Evolutionary conservation across 2,888 invertebrate species (phyloP), one percentile per base, ranked within the genome.

Genomic region (Tenthredo mesomela): DNA sequence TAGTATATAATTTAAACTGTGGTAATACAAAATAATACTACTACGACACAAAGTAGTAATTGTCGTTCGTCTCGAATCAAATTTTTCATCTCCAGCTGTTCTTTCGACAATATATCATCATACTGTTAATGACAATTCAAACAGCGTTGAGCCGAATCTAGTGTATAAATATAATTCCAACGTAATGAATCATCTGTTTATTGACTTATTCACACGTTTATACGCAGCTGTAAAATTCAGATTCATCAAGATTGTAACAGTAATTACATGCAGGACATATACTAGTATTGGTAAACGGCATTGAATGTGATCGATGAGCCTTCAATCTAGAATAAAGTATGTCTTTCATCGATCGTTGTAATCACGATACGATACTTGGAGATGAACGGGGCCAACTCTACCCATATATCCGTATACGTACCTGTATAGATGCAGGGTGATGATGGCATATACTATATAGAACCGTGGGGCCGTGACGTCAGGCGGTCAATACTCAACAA

Each of bases 401-500:
- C 58, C n/a, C 15, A n/a, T 78, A 40, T 29, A 58, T 33, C 29
- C 7, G 5, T 61, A 73, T n/a, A 58, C 61, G 21, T 61, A 61
- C 80, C 80, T 58, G 80, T 61, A 61, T 40, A 77, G 77, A 80
- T 40, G 3, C 15, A 15, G 5, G 61, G 4, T 40, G 21, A 10
- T 40, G 21, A 18, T 37, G 58, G 73, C n/a, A 77, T 54, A 77
- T 54, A 33, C 47, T 40, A 47, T 47, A 75, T 47, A 43, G n/a
- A n/a, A 43, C 0, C 70, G 43, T 18, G 50, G 25, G 43, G 25
- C 9, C 61, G 61, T 80, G 80, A 80, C 80, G 80, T 61, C 61
- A 61, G 58, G 80, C 80, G 80, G 80, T 80, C 80, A 80, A 80
- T 80, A 80, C 80, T 61, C 21, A 80, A 80, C 80, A 61, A 80